Conservation (phyloP, 37 sponge, comb jelly and placozoan species). For the Agelas oroides region DNA sequence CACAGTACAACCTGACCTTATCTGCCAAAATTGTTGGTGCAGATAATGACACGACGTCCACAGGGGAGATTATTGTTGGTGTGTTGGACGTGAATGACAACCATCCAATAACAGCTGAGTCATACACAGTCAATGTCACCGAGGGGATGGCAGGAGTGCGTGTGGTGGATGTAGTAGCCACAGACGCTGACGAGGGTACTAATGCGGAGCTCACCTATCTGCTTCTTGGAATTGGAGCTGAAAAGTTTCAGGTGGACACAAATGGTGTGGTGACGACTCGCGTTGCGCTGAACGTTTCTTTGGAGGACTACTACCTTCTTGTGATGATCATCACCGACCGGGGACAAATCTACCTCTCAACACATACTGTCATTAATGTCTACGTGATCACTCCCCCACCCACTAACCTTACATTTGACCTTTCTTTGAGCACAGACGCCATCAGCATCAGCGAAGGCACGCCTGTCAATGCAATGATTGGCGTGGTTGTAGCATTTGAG, state of each 20-base stretch:
- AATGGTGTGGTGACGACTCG: conserved; percentile 60
- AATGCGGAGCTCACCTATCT: conserved; percentile 78
- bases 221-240: conserved; percentile 69
- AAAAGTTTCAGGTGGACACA: conserved; percentile 59
- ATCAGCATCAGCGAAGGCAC: conserved; percentile 34
- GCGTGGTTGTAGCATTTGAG: conserved; percentile 49
- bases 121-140: conserved; percentile 56
- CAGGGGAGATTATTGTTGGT: conserved; percentile 39
- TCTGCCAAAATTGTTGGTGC: conserved; percentile 48
- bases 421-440: background rate
- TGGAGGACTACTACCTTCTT: conserved; percentile 56
- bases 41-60: conserved; percentile 47
- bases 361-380: conserved; percentile 73
- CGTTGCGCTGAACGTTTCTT: conserved; percentile 28
- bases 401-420: conserved; percentile 30
- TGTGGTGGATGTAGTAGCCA: conserved; percentile 73
- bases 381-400: conserved; percentile 58
- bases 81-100: conserved; percentile 91
- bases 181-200: conserved; percentile 74
- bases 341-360: conserved; percentile 55
- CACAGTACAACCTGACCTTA: conserved; percentile 54
- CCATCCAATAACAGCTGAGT: conserved; percentile 54
- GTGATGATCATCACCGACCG: conserved; percentile 74
- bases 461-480: background rate
- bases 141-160: conserved; percentile 23